These are phyloP conservation scores for Gasterosteus aculeatus DNA, from an alignment of 2,113 vertebrate genomes.

Conservation along the genomic window DNA sequence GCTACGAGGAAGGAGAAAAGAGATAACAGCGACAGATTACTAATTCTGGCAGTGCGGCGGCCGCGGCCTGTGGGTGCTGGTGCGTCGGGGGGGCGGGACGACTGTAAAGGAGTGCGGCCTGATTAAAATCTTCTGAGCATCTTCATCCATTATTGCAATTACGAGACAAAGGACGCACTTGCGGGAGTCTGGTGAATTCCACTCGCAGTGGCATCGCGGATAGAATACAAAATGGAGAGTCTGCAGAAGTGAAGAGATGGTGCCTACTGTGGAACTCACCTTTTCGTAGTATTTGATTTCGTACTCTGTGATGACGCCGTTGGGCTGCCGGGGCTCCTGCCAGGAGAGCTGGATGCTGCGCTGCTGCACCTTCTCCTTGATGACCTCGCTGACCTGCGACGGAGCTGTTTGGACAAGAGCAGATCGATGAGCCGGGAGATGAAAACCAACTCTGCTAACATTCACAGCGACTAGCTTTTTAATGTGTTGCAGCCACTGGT, in stretches of 20 bases:
- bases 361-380: conserved; percentile 95
- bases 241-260: conserved; percentile 7
- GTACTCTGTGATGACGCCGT: conserved; percentile 98
- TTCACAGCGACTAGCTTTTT: conserved; percentile 82
- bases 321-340: conserved; percentile 98
- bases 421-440: conserved; percentile 79
- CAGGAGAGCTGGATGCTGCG: conserved; percentile 96
- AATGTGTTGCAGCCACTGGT: conserved; percentile 79
- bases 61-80: conserved; percentile 24
- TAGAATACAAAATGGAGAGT: conserved; percentile 50
- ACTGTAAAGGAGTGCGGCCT: conserved; percentile 60
- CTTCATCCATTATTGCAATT: conserved; percentile 78
- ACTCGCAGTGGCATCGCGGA: conserved; percentile 43
- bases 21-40: conserved; percentile 56
- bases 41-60: conserved; percentile 44
- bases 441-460: conserved; percentile 77
- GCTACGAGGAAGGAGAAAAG: conserved; percentile 36
- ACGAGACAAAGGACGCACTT: conserved; percentile 63
- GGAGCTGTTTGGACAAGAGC: conserved; percentile 90
- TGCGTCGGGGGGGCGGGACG: conserved; percentile 28
- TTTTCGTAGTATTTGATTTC: conserved; percentile 99
- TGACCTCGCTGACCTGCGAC: conserved; percentile 95
- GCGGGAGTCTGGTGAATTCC: conserved; percentile 56
- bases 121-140: conserved; percentile 78
- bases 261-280: conserved; percentile 82